Conservation (phyloP, 2,113 vertebrate genomes). For the Oncorhynchus keta region DNA sequence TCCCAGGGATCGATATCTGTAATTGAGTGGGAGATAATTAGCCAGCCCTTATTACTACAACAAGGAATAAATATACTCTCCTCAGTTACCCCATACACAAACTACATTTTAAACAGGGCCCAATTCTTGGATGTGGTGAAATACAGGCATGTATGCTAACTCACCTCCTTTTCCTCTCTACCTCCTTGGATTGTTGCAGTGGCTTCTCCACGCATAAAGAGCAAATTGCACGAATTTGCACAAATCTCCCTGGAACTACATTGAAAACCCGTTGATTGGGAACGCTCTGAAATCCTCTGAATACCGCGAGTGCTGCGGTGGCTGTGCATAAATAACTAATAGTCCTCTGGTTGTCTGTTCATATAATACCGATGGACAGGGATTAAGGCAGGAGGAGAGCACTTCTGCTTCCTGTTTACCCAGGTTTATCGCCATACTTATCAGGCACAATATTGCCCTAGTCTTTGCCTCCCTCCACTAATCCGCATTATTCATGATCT, state of each 20-base stretch:
- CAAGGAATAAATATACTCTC: slow-evolving; percentile 39
- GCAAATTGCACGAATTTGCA: not conserved
- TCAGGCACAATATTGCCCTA: slow-evolving; percentile 5
- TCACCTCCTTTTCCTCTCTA: not conserved
- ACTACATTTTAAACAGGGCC: slow-evolving; percentile 23
- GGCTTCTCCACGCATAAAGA: not conserved
- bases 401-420: slow-evolving; percentile 9
- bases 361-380: slow-evolving; percentile 1
- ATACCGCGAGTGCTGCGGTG: not conserved
- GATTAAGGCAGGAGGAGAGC: not conserved
- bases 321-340: not conserved
- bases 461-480: not conserved
- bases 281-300: not conserved
- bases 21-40: slow-evolving; percentile 57
- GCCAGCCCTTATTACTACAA: slow-evolving; percentile 39
- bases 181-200: not conserved
- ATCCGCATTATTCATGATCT: slow-evolving; percentile 32
- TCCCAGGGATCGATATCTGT: slow-evolving; percentile 43
- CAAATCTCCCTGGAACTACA: not conserved
- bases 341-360: not conserved
- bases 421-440: not conserved
- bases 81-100: slow-evolving; percentile 17
- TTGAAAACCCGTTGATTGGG: not conserved
- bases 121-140: not conserved
- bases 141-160: not conserved